These are phyloP conservation scores for Exocentrus adspersus DNA, from an alignment of 2,888 invertebrate species.

Conservation along the genomic window DNA sequence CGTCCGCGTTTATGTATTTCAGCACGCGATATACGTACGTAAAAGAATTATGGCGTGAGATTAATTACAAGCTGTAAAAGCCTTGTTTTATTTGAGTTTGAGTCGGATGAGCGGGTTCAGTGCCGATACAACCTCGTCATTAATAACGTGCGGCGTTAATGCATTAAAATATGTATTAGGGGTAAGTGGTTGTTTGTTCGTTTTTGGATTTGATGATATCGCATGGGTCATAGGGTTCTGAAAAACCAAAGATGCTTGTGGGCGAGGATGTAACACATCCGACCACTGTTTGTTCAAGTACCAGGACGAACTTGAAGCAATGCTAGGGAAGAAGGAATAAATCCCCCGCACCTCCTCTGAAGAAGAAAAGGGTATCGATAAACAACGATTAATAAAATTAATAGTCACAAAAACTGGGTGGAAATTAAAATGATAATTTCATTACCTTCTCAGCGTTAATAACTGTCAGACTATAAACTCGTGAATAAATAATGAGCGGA, in stretches of 20 bases:
- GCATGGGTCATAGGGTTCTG: no score
- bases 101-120: neutral
- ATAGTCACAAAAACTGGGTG: constrained; percentile 23
- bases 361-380: constrained; percentile 15
- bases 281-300: no score
- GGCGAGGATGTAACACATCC: no score
- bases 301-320: no score
- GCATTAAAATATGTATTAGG: constrained; percentile 7
- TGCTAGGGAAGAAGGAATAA: no score
- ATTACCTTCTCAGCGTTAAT: constrained; percentile 23
- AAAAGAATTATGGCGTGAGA: constrained; percentile 39
- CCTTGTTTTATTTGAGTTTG: constrained; percentile 21
- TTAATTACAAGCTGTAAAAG: constrained; percentile 44
- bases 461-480: constrained; percentile 33
- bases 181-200: neutral
- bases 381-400: constrained; percentile 27
- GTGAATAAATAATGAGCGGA: constrained; percentile 31
- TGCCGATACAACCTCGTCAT: neutral
- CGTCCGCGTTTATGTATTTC: neutral
- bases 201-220: neutral
- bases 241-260: no score
- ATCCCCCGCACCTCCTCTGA: constrained; percentile 18
- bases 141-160: neutral
- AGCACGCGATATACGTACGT: constrained; percentile 14
- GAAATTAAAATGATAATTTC: constrained; percentile 29